A percentile compares a stretch with the other conserved stretches of the same genome.
These are phyloP conservation scores for Aplysina aerophoba DNA, from an alignment of 37 sponge, comb jelly and placozoan species.

Conservation along the genomic window DNA sequence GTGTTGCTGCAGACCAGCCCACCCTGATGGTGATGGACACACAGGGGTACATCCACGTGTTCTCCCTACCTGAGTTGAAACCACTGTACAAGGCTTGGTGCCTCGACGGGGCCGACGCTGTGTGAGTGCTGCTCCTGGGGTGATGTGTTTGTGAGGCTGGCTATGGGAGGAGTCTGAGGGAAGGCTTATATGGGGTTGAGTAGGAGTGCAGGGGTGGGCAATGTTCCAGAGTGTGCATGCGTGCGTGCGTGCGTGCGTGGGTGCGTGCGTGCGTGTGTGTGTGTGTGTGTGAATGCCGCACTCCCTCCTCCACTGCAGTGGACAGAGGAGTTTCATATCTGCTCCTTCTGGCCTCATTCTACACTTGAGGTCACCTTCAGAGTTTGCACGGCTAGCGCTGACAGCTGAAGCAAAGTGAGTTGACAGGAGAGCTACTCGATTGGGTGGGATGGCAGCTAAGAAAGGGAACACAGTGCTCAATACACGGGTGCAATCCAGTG, in stretches of 20 bases:
- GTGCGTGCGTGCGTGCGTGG: too few species aligned
- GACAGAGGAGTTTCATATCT: slow-evolving; percentile 68
- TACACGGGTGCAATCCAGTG: too few species aligned
- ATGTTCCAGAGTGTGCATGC: too few species aligned
- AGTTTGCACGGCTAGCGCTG: slow-evolving; percentile 69
- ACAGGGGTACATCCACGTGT: slow-evolving; percentile 63
- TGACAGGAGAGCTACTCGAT: not conserved
- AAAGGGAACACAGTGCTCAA: not conserved
- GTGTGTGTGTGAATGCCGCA: too few species aligned
- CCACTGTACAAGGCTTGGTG: slow-evolving; percentile 71
- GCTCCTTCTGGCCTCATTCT: slow-evolving; percentile 53
- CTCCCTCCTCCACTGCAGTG: too few species aligned
- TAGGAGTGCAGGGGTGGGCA: too few species aligned
- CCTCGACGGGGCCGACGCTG: slow-evolving; percentile 79
- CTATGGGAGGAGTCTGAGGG: too few species aligned
- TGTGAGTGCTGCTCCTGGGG: slow-evolving; percentile 18
- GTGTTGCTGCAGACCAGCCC: slow-evolving; percentile 30
- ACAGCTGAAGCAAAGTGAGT: slow-evolving; percentile 63
- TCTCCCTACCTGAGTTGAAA: slow-evolving; percentile 71
- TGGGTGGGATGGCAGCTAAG: not conserved
- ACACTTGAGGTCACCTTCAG: slow-evolving; percentile 79
- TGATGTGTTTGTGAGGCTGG: not conserved
- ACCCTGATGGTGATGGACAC: slow-evolving; percentile 56
- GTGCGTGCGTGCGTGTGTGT: too few species aligned
- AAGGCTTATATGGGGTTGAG: too few species aligned